Percentiles rank a stretch among this genome's conserved stretches.
phyloP scores from a whole-genome alignment of 2,888 invertebrate genomes.

The Tetropium fuscum region DNA sequence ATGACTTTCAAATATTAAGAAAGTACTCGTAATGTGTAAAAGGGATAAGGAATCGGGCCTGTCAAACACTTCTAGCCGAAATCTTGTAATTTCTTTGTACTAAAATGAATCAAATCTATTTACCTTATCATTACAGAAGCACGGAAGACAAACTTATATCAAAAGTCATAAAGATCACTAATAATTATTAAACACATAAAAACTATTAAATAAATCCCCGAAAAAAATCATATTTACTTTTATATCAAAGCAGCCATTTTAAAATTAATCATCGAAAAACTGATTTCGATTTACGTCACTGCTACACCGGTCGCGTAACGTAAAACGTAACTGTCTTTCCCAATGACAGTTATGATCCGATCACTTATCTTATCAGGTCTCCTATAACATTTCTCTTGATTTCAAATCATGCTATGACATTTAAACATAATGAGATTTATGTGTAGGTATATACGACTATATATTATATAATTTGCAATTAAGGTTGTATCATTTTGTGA shows the following conservation, averaged over 20 bases:
- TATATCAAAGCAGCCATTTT: constrained; percentile 59
- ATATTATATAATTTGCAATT: too few relatives aligned
- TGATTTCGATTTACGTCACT: constrained; percentile 11
- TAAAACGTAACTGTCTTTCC: too few relatives aligned
- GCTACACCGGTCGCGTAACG: too few relatives aligned
- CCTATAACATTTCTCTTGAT: too few relatives aligned
- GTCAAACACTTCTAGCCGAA: constrained; percentile 15
- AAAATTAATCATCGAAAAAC: constrained; percentile 47
- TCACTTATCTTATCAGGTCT: too few relatives aligned
- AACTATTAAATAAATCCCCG: constrained; percentile 50
- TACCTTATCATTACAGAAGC: constrained; percentile 58
- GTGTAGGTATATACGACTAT: too few relatives aligned
- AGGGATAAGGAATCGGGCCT: constrained; percentile 3
- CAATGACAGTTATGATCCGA: too few relatives aligned
- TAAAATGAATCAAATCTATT: constrained; percentile 24
- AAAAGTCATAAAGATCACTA: constrained; percentile 51
- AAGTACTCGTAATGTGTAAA: not conserved
- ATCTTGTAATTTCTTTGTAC: constrained; percentile 27
- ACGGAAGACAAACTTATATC: constrained; percentile 51
- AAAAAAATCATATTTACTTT: constrained; percentile 57
- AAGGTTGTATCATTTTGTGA: too few relatives aligned
- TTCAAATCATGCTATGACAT: too few relatives aligned
- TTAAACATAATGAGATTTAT: too few relatives aligned
- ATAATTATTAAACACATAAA: constrained; percentile 47
- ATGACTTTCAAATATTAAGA: not conserved